These are phyloP conservation scores for Poicephalus meyeri DNA, from an alignment of 2,113 vertebrate species.

Conservation along the genomic window DNA sequence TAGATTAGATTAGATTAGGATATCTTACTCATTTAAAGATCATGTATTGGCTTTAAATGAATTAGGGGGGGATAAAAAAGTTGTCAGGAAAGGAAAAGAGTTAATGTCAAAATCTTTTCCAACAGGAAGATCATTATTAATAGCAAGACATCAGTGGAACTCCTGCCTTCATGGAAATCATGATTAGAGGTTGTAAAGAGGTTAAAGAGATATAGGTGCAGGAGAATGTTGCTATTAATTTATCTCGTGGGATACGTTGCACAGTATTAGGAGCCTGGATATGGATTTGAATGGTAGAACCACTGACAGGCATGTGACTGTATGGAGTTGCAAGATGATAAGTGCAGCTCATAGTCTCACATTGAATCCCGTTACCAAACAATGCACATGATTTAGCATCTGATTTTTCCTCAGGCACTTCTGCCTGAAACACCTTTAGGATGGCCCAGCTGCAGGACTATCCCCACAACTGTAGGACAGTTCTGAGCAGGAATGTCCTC, in stretches of 20 bases:
- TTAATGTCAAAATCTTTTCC: not conserved
- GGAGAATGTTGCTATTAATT: not conserved
- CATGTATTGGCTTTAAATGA: not conserved
- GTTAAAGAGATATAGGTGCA: not conserved
- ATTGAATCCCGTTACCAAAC: not conserved
- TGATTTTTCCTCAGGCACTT: not conserved
- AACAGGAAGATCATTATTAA: not conserved
- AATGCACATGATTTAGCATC: not conserved
- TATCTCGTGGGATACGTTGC: not conserved
- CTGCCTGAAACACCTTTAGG: not conserved
- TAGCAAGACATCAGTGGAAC: not conserved
- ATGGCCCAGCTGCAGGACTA: not conserved
- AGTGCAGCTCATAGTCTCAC: not conserved
- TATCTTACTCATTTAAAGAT: not conserved
- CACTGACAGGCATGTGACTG: not conserved
- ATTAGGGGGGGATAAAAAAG: not conserved
- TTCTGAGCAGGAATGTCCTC: not conserved
- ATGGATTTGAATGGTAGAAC: not conserved
- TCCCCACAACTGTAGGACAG: not conserved
- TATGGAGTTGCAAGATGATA: not conserved
- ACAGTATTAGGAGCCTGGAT: not conserved
- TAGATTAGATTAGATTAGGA: not conserved
- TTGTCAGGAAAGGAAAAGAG: not conserved
- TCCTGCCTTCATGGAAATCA: not conserved
- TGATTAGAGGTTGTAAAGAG: not conserved